phyloP scores from a whole-genome alignment of 2,888 invertebrate species.

The Nesidiocoris tenuis region DNA sequence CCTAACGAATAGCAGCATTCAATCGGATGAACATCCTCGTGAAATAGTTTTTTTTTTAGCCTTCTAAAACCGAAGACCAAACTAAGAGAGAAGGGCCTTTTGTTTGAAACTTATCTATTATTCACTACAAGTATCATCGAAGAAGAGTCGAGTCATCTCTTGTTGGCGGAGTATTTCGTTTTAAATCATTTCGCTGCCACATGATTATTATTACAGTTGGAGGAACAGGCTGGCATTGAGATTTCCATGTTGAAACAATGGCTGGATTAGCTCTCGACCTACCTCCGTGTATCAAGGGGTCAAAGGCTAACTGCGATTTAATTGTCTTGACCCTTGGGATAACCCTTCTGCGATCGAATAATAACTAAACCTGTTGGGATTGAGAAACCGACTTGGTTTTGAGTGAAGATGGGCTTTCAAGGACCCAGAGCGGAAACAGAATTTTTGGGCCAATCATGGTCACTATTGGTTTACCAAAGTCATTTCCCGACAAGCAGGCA shows the following conservation, averaged over 20 bases:
- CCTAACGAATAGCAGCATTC: no score
- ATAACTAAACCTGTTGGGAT: no score
- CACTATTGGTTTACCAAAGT: no score
- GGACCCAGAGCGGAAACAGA: no score
- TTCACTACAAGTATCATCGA: not conserved
- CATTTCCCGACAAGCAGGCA: no score
- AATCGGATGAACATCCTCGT: not conserved
- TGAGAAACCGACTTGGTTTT: no score
- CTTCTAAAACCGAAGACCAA: not conserved
- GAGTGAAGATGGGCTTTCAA: no score
- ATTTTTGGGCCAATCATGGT: no score
- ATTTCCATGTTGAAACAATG: not conserved
- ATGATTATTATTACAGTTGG: not conserved
- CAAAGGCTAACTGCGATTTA: no score
- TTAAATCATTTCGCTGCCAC: not conserved
- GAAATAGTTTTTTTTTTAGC: not conserved
- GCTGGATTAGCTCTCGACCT: not conserved
- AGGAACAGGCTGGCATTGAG: not conserved
- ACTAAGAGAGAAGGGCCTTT: not conserved
- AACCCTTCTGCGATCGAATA: no score
- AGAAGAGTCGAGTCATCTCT: not conserved
- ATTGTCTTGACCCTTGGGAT: no score
- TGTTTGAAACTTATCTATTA: not conserved
- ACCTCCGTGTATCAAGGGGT: no score
- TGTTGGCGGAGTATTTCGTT: not conserved